These are phyloP conservation scores for Caloenas nicobarica DNA, from an alignment of 2,113 vertebrate species.

Conservation along the genomic window DNA sequence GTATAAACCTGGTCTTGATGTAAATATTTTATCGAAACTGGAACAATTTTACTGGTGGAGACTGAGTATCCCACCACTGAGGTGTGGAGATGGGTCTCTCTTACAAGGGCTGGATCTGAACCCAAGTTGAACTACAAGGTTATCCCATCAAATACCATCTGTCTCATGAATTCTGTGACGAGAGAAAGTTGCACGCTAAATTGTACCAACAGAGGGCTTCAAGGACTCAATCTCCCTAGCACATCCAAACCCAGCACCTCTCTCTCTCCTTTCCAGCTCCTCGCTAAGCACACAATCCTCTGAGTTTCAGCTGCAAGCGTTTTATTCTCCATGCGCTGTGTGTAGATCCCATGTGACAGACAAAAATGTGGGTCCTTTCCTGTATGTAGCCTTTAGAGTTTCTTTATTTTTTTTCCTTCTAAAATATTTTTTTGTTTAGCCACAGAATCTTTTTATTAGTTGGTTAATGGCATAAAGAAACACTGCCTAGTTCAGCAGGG, in stretches of 20 bases:
- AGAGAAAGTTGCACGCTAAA: background rate
- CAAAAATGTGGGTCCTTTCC: background rate
- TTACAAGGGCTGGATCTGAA: background rate
- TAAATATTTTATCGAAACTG: background rate
- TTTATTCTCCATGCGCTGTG: background rate
- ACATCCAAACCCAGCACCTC: background rate
- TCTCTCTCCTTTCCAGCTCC: background rate
- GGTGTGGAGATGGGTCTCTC: background rate
- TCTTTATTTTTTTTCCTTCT: background rate
- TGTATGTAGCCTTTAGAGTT: background rate
- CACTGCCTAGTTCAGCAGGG: background rate
- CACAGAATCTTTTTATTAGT: background rate
- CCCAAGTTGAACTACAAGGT: background rate
- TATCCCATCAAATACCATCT: background rate
- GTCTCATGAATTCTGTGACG: background rate
- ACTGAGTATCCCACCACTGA: background rate
- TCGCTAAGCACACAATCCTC: background rate
- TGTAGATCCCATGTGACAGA: background rate
- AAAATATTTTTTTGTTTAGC: background rate
- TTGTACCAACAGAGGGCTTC: background rate
- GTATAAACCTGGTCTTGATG: background rate
- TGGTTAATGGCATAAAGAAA: background rate
- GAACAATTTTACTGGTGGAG: background rate
- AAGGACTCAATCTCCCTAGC: background rate
- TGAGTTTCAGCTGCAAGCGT: background rate